These are phyloP conservation scores for Philhelius pedissequus DNA, from an alignment of 2,888 invertebrate species.

Conservation along the genomic window DNA sequence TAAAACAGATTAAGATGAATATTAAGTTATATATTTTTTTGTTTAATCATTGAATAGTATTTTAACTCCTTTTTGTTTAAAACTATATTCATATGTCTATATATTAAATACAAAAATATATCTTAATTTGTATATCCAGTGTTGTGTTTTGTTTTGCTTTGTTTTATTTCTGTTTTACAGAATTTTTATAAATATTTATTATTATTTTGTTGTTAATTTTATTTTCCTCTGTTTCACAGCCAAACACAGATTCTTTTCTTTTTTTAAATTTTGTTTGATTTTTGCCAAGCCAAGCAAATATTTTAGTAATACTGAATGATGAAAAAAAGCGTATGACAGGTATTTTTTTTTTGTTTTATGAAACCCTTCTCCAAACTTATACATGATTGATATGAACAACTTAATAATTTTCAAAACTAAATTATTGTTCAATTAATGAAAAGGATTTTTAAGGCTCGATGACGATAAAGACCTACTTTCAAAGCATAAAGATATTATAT, in stretches of 20 bases:
- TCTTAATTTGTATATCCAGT: constrained; percentile 61
- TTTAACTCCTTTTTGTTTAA: constrained; percentile 30
- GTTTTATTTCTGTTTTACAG: constrained; percentile 65
- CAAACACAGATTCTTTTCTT: constrained; percentile 77
- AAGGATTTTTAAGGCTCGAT: neutral
- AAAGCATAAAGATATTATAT: no score
- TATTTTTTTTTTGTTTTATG: neutral
- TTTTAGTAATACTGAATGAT: constrained; percentile 31
- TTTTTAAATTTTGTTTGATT: constrained; percentile 34
- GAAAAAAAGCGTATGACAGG: neutral
- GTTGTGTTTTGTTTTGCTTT: no score
- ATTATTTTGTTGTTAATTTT: constrained; percentile 26
- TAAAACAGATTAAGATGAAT: constrained; percentile 52
- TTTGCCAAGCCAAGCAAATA: constrained; percentile 1
- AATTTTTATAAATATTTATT: constrained; percentile 47
- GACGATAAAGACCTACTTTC: neutral
- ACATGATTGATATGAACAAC: neutral
- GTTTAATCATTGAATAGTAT: constrained; percentile 36
- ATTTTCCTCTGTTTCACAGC: constrained; percentile 78
- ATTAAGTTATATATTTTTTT: constrained; percentile 13
- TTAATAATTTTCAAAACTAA: neutral
- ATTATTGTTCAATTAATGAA: neutral
- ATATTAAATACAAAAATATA: constrained; percentile 68
- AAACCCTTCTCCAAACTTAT: neutral
- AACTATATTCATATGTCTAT: neutral